Percentiles rank a stretch among this genome's conserved stretches.
Conservation (phyloP, 2,113 vertebrate species). For the Salvelinus namaycush region DNA sequence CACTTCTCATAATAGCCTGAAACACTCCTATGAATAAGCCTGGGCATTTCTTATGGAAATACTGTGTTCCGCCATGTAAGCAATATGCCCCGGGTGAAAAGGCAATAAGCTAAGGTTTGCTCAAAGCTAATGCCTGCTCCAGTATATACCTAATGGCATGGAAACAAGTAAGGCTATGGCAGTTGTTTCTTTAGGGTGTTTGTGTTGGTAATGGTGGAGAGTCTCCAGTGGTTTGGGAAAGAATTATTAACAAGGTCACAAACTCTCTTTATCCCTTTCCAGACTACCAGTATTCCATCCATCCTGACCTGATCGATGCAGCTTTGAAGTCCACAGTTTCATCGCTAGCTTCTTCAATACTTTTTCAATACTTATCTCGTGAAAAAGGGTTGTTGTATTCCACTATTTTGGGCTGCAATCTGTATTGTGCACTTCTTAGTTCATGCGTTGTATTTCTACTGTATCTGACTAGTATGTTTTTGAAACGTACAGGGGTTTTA, state of each 20-base stretch:
- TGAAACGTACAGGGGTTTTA: slow-evolving; percentile 33
- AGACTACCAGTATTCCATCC: background rate
- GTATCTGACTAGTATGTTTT: slow-evolving; percentile 27
- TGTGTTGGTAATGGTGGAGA: slow-evolving; percentile 41
- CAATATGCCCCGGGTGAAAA: slow-evolving; percentile 62
- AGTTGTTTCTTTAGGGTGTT: slow-evolving; percentile 40
- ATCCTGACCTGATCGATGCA: slow-evolving; percentile 1
- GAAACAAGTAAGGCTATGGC: slow-evolving; percentile 50
- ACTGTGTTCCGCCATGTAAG: slow-evolving; percentile 57
- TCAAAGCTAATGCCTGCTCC: slow-evolving; percentile 42
- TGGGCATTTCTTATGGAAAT: slow-evolving; percentile 28
- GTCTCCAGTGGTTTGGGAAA: slow-evolving; percentile 23
- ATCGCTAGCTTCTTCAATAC: background rate
- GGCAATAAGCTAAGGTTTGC: slow-evolving; percentile 56
- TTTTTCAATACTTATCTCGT: slow-evolving; percentile 22
- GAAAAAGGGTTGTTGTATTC: slow-evolving; percentile 17
- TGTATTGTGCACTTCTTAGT: slow-evolving; percentile 14
- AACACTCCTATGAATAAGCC: slow-evolving; percentile 48
- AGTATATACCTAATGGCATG: slow-evolving; percentile 57
- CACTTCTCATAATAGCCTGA: slow-evolving; percentile 36
- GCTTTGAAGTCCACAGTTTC: slow-evolving; percentile 1
- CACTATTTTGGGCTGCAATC: slow-evolving; percentile 34
- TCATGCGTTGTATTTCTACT: background rate
- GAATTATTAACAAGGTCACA: slow-evolving; percentile 55
- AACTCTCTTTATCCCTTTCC: slow-evolving; percentile 15